Percentiles rank a stretch among this genome's conserved stretches.
phyloP scores from a whole-genome alignment of 2,888 invertebrate species.

The Cerceris ruficornis region DNA sequence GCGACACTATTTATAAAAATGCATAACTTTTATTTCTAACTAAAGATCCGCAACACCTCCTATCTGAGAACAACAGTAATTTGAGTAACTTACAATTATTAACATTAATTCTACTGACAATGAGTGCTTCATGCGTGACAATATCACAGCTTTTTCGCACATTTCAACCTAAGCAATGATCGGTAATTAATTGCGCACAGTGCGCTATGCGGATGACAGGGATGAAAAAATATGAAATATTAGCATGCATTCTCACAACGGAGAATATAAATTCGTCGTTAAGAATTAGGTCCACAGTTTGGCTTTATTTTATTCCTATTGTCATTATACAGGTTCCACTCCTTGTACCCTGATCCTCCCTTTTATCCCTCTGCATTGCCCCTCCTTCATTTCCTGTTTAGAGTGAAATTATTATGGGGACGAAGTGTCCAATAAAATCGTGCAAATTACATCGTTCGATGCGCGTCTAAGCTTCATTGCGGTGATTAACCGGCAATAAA shows the following conservation, averaged over 20 bases:
- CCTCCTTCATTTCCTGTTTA: constrained; percentile 36
- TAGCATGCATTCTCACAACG: constrained; percentile 16
- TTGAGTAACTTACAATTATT: no score
- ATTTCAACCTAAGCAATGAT: no score
- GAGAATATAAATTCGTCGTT: constrained; percentile 58
- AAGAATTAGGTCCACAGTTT: constrained; percentile 48
- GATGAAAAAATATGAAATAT: constrained; percentile 14
- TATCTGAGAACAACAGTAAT: no score
- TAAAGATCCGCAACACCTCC: no score
- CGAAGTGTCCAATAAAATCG: constrained; percentile 61
- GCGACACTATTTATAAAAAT: no score
- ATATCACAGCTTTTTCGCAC: no score
- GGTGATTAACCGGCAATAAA: constrained; percentile 60
- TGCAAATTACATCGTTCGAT: constrained; percentile 53
- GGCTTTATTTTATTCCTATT: constrained; percentile 47
- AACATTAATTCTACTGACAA: no score
- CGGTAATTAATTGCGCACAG: neutral
- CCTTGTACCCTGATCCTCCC: constrained; percentile 23
- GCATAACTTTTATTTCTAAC: no score
- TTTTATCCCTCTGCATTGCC: constrained; percentile 3
- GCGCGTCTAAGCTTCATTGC: constrained; percentile 49
- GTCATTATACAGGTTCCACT: constrained; percentile 52
- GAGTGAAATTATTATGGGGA: constrained; percentile 52
- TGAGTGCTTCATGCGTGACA: no score
- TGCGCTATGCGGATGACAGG: neutral